Percentiles rank a stretch among this genome's conserved stretches.
phyloP scores from a whole-genome alignment of 2,113 vertebrate genomes.

The Sylvilagus bachmani region DNA sequence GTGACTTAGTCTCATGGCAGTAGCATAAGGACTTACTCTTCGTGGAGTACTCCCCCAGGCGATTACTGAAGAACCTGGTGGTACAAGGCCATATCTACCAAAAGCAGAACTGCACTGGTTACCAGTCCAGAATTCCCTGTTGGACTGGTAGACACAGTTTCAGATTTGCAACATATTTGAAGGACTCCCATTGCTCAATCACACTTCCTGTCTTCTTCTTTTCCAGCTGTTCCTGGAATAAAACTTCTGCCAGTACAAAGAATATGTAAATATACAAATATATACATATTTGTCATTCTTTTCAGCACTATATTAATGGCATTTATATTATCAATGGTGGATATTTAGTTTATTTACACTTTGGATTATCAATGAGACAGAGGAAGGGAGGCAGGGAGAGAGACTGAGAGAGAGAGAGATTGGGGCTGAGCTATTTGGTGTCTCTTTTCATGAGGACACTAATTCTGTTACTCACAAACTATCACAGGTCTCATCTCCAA shows the following conservation, averaged over 20 bases:
- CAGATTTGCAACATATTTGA: not conserved
- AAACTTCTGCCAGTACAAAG: not conserved
- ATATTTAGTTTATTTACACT: not conserved
- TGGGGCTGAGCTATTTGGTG: not conserved
- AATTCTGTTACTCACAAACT: no score
- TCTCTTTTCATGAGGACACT: no score
- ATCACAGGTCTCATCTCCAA: no score
- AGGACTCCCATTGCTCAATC: not conserved
- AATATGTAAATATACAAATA: not conserved
- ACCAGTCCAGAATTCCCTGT: not conserved
- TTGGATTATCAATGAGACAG: not conserved
- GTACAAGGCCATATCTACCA: not conserved
- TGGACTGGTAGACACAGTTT: not conserved
- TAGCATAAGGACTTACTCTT: not conserved
- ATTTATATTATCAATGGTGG: not conserved
- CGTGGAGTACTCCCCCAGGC: not conserved
- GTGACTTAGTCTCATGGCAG: not conserved
- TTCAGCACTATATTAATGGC: not conserved
- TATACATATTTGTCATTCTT: not conserved
- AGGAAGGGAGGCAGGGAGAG: no score
- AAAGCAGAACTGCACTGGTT: not conserved
- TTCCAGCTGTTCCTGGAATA: not conserved
- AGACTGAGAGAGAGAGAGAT: not conserved
- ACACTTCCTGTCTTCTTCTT: not conserved
- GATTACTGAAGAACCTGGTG: not conserved